These are phyloP conservation scores for Lycocorax pyrrhopterus DNA, from an alignment of 2,113 vertebrate species.

Conservation along the genomic window DNA sequence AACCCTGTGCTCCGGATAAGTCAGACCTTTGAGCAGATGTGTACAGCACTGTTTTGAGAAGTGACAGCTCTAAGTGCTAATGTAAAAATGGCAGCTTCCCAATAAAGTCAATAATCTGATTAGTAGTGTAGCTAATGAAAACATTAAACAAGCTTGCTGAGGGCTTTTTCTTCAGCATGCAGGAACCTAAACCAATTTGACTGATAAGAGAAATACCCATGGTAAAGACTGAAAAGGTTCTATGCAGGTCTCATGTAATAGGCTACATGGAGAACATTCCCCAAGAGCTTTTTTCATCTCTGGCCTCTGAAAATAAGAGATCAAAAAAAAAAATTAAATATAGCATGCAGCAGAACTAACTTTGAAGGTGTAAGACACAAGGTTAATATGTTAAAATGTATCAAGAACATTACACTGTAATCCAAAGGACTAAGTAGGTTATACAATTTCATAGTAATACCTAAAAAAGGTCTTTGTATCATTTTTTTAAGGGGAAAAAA, in stretches of 20 bases:
- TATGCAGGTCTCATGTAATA: accelerated
- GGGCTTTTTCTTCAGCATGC: background rate
- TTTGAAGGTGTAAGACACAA: background rate
- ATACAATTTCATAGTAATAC: background rate
- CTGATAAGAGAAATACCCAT: background rate
- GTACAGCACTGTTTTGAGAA: background rate
- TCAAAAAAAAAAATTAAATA: background rate
- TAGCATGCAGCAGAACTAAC: background rate
- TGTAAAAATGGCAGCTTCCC: background rate
- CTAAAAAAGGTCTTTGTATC: background rate
- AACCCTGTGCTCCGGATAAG: background rate
- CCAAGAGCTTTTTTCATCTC: background rate
- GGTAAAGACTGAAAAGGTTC: background rate
- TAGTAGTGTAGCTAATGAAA: background rate
- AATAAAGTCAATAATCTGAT: background rate
- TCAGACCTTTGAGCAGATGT: background rate
- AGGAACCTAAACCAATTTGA: background rate
- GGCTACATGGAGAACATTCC: background rate
- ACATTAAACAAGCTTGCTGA: background rate
- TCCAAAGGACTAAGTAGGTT: background rate
- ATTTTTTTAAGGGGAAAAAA: background rate
- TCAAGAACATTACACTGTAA: background rate
- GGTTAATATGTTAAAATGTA: background rate
- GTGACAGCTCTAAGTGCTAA: background rate
- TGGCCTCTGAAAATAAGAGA: background rate